Percentiles rank a stretch among this genome's conserved stretches.
Conservation (phyloP, 2,113 vertebrate genomes). For the Myiozetetes cayanensis region DNA sequence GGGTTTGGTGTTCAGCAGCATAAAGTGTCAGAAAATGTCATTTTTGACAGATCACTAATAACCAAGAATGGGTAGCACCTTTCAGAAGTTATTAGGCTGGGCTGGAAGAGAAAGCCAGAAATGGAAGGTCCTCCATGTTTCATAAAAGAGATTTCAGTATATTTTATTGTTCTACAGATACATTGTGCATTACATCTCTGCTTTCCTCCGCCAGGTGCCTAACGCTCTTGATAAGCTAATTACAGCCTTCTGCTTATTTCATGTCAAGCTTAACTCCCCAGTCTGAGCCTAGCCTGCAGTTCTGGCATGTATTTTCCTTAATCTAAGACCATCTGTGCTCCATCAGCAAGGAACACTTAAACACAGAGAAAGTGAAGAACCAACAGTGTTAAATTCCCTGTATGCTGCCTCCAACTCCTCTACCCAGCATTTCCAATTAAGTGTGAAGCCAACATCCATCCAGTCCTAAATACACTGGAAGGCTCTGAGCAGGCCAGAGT, state of each 20-base stretch:
- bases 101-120: neutral
- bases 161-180: slow-evolving; percentile 14
- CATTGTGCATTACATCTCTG: neutral
- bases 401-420: neutral
- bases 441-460: slow-evolving; percentile 25
- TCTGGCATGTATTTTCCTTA: slow-evolving; percentile 40
- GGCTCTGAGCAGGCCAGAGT: neutral
- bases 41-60: neutral
- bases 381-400: neutral
- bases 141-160: neutral
- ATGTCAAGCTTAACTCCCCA: slow-evolving; percentile 52
- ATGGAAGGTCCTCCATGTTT: neutral
- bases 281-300: slow-evolving; percentile 31
- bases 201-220: neutral
- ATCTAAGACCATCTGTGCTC: slow-evolving; percentile 52
- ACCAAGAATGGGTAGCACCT: neutral
- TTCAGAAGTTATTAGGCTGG: neutral
- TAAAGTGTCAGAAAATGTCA: neutral
- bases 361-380: slow-evolving; percentile 1
- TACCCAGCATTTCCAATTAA: slow-evolving; percentile 1
- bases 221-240: slow-evolving; percentile 43
- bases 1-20: neutral
- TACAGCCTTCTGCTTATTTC: slow-evolving; percentile 51
- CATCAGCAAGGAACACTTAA: slow-evolving; percentile 30
- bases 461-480: neutral